A percentile compares a stretch with the other conserved stretches of the same genome.
phyloP scores from a whole-genome alignment of 1,140 invertebrate genomes.

The Centruroides vittatus region DNA sequence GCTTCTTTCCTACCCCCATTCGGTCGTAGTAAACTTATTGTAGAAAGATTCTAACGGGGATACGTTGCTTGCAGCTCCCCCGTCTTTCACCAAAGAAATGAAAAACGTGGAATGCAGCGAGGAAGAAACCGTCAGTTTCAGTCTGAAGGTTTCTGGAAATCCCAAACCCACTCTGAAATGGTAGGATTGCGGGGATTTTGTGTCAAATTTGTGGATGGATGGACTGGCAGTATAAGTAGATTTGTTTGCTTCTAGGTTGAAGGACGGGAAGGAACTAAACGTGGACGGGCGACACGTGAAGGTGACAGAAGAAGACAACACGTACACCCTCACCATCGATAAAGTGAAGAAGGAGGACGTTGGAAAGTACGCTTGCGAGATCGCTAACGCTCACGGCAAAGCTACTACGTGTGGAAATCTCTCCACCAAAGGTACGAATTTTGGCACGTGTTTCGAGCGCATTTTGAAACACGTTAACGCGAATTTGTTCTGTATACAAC shows the following conservation, averaged over 20 bases:
- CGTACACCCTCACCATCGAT: constrained; percentile 60
- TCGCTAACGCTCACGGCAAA: constrained; percentile 62
- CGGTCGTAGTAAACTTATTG: neutral
- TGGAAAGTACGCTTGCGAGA: constrained; percentile 74
- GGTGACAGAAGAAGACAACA: constrained; percentile 46
- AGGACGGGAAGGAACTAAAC: constrained; percentile 28
- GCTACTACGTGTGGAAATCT: constrained; percentile 19
- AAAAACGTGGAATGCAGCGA: constrained; percentile 52
- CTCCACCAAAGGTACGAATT: constrained; percentile 4
- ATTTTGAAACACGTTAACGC: no score
- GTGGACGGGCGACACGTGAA: constrained; percentile 21
- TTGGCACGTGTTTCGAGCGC: no score
- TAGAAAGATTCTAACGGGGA: neutral
- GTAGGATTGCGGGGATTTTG: constrained; percentile 26
- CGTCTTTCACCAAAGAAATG: constrained; percentile 37
- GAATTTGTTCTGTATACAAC: no score
- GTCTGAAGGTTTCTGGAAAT: constrained; percentile 64
- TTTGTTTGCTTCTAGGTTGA: constrained; percentile 17
- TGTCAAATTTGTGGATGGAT: neutral
- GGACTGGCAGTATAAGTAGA: neutral
- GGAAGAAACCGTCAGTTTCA: constrained; percentile 60
- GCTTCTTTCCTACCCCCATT: neutral
- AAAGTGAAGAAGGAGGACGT: constrained; percentile 49
- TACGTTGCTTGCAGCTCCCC: constrained; percentile 30
- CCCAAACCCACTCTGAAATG: constrained; percentile 67